phyloP scores from a whole-genome alignment of 2,888 invertebrate genomes.

The Lycia hirtaria region DNA sequence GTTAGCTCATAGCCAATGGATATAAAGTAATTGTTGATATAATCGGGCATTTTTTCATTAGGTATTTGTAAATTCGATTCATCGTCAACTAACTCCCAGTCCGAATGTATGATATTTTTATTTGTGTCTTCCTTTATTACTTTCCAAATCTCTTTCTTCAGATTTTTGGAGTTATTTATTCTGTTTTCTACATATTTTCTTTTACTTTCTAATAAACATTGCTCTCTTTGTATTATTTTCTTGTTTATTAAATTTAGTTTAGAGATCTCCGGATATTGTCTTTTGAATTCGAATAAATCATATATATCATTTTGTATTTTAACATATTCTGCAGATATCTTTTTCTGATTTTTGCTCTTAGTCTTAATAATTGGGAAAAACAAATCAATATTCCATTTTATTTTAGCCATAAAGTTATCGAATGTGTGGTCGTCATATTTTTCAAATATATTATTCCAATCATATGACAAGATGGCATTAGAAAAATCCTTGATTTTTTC shows the following conservation, averaged over 20 bases:
- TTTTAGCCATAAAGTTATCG: neutral
- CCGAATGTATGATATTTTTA: neutral
- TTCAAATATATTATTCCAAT: too few relatives aligned
- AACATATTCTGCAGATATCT: too few relatives aligned
- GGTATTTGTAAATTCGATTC: neutral
- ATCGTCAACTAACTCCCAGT: neutral
- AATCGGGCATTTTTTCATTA: neutral
- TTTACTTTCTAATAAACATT: neutral
- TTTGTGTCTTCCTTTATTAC: slow-evolving; percentile 2
- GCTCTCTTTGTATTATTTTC: neutral
- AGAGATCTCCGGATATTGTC: too few relatives aligned
- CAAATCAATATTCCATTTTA: neutral
- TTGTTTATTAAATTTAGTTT: too few relatives aligned
- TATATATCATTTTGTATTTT: too few relatives aligned
- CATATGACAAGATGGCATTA: too few relatives aligned
- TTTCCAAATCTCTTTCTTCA: neutral
- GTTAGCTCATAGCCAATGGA: neutral
- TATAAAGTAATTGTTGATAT: neutral
- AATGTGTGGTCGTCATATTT: too few relatives aligned
- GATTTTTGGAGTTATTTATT: too few relatives aligned
- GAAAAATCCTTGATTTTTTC: too few relatives aligned
- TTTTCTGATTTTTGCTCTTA: neutral
- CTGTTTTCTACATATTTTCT: neutral
- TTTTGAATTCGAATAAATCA: too few relatives aligned
- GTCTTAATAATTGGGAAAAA: neutral